Evolutionary conservation across 2,888 invertebrate species (phyloP).

Genomic region (Syrista parreyssii): DNA sequence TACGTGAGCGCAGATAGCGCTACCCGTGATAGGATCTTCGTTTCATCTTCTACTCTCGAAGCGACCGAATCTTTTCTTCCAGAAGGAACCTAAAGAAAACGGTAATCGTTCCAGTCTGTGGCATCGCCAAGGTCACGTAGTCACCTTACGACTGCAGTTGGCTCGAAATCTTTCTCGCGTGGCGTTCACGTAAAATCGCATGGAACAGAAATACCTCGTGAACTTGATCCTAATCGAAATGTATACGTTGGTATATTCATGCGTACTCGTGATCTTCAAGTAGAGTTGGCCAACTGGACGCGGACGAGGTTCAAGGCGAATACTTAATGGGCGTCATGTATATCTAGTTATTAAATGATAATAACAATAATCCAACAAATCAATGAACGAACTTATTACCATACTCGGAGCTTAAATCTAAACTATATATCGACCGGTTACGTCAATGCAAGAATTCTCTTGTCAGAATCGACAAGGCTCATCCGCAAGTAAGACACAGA

Average conservation of each 20-base stretch:
- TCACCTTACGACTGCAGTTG: neutral
- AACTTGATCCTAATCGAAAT: neutral
- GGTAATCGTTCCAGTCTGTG: neutral
- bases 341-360: neutral
- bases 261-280: neutral
- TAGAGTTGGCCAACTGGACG: neutral
- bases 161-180: neutral
- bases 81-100: neutral
- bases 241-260: neutral
- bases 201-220: neutral
- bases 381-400: neutral
- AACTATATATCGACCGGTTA: neutral
- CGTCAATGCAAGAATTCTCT: neutral
- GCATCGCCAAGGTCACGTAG: neutral
- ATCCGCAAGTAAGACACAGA: neutral
- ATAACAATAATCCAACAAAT: neutral
- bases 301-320: neutral
- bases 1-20: constrained; percentile 40
- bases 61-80: neutral
- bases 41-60: neutral
- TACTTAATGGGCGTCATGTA: neutral
- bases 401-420: neutral
- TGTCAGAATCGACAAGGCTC: neutral
- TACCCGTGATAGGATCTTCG: constrained; percentile 8
- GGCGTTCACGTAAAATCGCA: neutral